A percentile compares a stretch with the other conserved stretches of the same genome.
These are phyloP conservation scores for Chloromyia formosa DNA, from an alignment of 2,888 invertebrate genomes.

Conservation along the genomic window DNA sequence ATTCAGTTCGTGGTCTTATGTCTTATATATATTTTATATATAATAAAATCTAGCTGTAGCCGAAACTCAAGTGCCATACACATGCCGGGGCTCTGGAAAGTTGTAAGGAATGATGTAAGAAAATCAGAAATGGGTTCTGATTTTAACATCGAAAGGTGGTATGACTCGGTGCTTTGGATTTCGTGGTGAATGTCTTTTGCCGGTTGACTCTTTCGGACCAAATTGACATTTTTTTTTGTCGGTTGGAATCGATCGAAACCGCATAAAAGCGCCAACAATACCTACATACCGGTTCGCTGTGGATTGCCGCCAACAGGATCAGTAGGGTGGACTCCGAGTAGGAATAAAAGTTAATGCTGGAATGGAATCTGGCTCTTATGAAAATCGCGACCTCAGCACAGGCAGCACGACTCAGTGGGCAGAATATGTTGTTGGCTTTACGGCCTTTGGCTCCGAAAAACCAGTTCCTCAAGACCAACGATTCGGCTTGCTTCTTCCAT, in stretches of 20 bases:
- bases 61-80: conserved; percentile 12
- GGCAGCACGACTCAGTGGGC: not conserved
- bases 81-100: conserved; percentile 16
- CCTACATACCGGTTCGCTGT: too few relatives aligned
- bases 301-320: not conserved
- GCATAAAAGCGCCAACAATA: too few relatives aligned
- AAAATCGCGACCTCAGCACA: conserved; percentile 1
- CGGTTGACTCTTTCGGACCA: not conserved
- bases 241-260: not conserved
- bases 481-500: too few relatives aligned
- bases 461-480: conserved; percentile 7
- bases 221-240: conserved; percentile 1
- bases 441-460: conserved; percentile 18
- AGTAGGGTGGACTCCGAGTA: not conserved
- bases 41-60: not conserved
- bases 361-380: not conserved
- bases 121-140: conserved; percentile 17
- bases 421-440: conserved; percentile 14
- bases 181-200: not conserved
- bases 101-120: conserved; percentile 27
- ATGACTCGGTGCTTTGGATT: not conserved
- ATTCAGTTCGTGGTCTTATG: not conserved
- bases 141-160: not conserved
- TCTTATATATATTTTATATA: too few relatives aligned
- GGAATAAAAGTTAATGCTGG: not conserved